Percentiles rank a stretch among this genome's conserved stretches.
Conservation (phyloP, 2,888 invertebrate species). For the Ametastegia equiseti region DNA sequence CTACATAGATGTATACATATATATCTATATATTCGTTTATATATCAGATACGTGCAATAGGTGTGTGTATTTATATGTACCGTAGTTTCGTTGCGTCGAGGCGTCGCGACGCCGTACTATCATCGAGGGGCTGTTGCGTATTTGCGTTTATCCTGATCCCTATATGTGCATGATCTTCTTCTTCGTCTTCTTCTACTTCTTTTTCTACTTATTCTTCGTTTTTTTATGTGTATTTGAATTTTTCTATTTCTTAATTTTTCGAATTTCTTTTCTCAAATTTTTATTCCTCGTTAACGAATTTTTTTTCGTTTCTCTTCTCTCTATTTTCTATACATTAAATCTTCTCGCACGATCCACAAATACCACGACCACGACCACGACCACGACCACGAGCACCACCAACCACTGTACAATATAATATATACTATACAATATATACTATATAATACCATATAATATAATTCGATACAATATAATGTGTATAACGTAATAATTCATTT, state of each 20-base stretch:
- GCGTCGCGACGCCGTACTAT: conserved; percentile 47
- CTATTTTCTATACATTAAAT: too few species aligned
- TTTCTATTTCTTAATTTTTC: too few species aligned
- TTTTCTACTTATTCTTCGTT: too few species aligned
- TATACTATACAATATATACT: background rate
- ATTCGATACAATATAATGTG: background rate
- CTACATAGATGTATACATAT: background rate
- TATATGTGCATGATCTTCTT: too few species aligned
- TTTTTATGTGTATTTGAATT: too few species aligned
- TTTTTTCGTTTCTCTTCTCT: background rate
- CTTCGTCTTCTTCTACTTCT: background rate
- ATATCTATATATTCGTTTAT: background rate
- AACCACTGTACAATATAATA: background rate
- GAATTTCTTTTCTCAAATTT: too few species aligned
- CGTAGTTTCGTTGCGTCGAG: conserved; percentile 33
- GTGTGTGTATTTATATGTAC: background rate
- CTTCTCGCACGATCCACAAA: background rate
- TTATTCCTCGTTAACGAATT: too few species aligned
- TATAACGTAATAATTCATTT: background rate
- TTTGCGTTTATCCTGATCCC: background rate
- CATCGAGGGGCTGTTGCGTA: conserved; percentile 48
- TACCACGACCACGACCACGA: conserved; percentile 6
- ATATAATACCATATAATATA: background rate
- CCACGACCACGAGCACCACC: background rate
- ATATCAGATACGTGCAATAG: background rate